Percentiles rank a stretch among this genome's conserved stretches.
Evolutionary conservation across 1,140 invertebrate genomes (phyloP).

Genomic region (Rhagoletis pomonella): DNA sequence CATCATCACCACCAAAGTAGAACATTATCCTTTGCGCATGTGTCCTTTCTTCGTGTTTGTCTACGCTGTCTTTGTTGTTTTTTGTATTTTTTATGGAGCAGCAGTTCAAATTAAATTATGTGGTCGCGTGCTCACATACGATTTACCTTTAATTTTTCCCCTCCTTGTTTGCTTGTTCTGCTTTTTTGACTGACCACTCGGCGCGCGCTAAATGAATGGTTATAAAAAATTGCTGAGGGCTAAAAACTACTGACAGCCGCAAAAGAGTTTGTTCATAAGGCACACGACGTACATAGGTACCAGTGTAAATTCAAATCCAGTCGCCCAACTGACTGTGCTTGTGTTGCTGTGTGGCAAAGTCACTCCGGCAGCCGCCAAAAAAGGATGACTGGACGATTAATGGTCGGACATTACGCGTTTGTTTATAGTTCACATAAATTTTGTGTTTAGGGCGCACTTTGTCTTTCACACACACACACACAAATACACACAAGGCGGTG

Average conservation of each 20-base stretch:
- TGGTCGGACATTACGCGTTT: conserved; percentile 37
- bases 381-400: conserved; percentile 35
- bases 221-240: conserved; percentile 26
- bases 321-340: not conserved
- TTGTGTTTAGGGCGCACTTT: conserved; percentile 40
- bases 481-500: too few species aligned
- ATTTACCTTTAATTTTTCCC: conserved; percentile 41
- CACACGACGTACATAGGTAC: not conserved
- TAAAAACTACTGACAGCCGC: not conserved
- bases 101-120: conserved; percentile 56
- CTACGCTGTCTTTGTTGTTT: not conserved
- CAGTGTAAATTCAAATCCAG: not conserved
- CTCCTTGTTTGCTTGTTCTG: not conserved
- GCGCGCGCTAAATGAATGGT: not conserved
- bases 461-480: not conserved
- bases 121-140: conserved; percentile 51
- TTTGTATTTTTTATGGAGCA: not conserved
- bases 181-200: conserved; percentile 5
- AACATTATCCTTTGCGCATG: conserved; percentile 16
- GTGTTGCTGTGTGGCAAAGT: not conserved
- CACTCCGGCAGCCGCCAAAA: not conserved
- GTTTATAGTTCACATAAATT: conserved; percentile 53
- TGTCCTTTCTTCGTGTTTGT: not conserved
- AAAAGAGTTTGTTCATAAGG: not conserved
- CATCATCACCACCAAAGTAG: conserved; percentile 23